These are phyloP conservation scores for Paguma larvata DNA, from an alignment of 2,797 vertebrate species.

Conservation along the genomic window DNA sequence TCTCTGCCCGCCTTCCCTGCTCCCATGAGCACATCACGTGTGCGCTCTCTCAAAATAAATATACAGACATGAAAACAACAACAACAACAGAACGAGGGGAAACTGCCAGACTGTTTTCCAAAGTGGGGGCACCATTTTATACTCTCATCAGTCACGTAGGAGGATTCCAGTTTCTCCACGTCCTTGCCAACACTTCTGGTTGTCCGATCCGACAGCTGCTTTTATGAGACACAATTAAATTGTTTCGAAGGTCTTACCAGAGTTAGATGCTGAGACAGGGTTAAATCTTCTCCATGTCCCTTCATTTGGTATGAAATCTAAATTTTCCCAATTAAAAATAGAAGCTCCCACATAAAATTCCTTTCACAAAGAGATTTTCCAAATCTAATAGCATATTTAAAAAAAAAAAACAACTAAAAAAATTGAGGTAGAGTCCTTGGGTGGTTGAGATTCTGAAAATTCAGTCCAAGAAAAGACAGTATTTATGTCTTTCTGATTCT, in stretches of 20 bases:
- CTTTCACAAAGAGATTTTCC: background rate
- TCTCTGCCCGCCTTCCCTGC: too few relatives aligned
- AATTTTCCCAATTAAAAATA: constrained; percentile 6
- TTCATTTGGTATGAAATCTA: background rate
- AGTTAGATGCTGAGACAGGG: background rate
- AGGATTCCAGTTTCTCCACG: background rate
- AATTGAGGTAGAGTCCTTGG: background rate
- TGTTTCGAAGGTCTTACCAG: background rate
- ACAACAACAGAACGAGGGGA: background rate
- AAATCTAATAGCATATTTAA: background rate
- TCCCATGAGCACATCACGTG: too few relatives aligned
- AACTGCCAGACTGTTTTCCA: background rate
- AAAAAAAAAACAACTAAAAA: background rate
- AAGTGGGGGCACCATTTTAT: background rate
- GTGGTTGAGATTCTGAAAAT: constrained; percentile 65
- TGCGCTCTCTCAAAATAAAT: too few relatives aligned
- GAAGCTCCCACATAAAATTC: background rate
- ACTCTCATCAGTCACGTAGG: background rate
- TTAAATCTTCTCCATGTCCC: background rate
- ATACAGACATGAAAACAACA: too few relatives aligned
- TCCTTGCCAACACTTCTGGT: background rate
- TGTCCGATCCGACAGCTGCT: background rate
- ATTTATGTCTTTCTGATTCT: constrained; percentile 84
- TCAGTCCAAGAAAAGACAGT: constrained; percentile 79
- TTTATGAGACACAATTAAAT: background rate